A percentile compares a stretch with the other conserved stretches of the same genome.
These are phyloP conservation scores for Octomys mimax DNA, from an alignment of 2,797 vertebrate species.

Conservation along the genomic window DNA sequence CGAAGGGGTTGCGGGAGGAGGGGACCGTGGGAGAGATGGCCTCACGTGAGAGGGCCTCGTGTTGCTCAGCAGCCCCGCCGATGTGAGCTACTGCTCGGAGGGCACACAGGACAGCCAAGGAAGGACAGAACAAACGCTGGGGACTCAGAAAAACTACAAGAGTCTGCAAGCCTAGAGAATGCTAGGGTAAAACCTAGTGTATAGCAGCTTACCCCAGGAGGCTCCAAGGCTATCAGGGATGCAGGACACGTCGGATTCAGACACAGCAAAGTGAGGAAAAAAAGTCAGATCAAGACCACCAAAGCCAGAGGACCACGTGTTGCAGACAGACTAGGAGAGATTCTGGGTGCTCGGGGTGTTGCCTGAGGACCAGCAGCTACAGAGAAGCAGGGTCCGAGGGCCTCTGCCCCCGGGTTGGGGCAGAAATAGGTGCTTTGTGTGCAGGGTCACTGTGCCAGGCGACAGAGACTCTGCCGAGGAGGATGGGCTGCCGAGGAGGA, in stretches of 20 bases:
- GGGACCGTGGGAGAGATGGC: neutral
- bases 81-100: neutral
- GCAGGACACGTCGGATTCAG: neutral
- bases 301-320: neutral
- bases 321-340: neutral
- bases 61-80: neutral
- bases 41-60: neutral
- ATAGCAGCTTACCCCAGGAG: neutral
- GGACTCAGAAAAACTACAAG: neutral
- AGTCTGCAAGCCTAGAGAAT: neutral
- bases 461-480: neutral
- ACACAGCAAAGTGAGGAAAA: neutral
- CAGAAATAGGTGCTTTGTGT: neutral
- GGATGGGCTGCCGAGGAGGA: neutral
- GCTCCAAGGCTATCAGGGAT: neutral
- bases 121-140: neutral
- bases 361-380: neutral
- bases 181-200: accelerated
- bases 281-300: neutral
- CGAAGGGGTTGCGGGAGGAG: neutral
- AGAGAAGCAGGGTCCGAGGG: neutral
- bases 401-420: neutral
- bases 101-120: neutral
- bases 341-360: accelerated
- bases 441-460: neutral